Evolutionary conservation across 2,797 vertebrate genomes (phyloP).

Genomic region (Hypotaenidia okinawae): DNA sequence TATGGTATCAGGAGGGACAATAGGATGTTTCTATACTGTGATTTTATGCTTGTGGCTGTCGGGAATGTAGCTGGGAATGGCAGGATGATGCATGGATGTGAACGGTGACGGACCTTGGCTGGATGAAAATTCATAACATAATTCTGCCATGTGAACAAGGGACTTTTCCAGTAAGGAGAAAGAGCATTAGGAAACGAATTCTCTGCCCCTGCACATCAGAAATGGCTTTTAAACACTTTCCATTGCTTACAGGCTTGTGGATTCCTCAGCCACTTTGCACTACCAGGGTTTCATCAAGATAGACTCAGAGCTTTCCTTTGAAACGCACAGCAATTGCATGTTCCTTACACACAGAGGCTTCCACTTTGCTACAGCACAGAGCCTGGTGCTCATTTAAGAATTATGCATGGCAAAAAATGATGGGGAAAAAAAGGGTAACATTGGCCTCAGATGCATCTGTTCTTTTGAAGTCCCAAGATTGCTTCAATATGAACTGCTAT

Average conservation of each 20-base stretch:
- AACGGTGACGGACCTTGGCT: rapidly evolving
- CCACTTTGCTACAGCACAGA: neutral
- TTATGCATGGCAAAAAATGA: neutral
- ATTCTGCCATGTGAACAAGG: neutral
- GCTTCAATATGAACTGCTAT: neutral
- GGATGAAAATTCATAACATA: neutral
- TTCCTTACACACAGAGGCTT: neutral
- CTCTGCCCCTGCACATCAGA: neutral
- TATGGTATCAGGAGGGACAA: neutral
- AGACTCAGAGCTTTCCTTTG: neutral
- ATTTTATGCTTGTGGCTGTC: neutral
- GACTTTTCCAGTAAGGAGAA: neutral
- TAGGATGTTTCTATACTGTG: neutral
- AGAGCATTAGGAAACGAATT: neutral
- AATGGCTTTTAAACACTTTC: neutral
- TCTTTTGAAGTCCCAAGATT: neutral
- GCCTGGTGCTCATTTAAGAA: neutral
- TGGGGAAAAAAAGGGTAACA: neutral
- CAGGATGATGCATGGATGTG: neutral
- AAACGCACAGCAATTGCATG: neutral
- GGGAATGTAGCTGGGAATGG: neutral
- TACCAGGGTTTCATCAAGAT: neutral
- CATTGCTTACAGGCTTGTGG: neutral
- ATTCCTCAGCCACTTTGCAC: neutral
- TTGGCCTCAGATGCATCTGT: neutral